Conservation (phyloP, 2,113 vertebrate species). For the Bettongia penicillata region DNA sequence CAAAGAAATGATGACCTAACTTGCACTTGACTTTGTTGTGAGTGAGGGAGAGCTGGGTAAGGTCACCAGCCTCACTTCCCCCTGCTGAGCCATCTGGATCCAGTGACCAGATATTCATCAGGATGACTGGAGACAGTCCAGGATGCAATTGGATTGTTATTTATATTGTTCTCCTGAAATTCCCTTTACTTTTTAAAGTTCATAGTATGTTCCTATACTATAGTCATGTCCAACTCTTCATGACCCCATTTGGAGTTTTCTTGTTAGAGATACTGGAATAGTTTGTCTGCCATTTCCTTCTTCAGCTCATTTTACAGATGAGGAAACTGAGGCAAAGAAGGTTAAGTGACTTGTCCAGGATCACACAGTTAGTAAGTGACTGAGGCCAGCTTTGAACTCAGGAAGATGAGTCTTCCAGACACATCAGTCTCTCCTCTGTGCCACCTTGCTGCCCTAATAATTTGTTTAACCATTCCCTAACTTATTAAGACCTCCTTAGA, state of each 20-base stretch:
- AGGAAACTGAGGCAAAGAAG: background rate
- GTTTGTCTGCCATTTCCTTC: background rate
- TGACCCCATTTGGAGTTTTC: background rate
- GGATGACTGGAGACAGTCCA: no score
- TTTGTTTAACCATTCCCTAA: background rate
- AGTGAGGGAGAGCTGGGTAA: no score
- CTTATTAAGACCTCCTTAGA: background rate
- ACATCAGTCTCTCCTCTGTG: background rate
- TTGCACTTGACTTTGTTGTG: no score
- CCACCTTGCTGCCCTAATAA: background rate
- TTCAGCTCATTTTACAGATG: background rate
- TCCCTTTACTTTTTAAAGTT: background rate
- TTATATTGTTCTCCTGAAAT: no score
- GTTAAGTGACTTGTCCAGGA: background rate
- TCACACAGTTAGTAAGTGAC: background rate
- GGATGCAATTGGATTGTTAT: no score
- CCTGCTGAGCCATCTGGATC: no score
- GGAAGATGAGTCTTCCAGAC: background rate
- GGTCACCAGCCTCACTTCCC: no score
- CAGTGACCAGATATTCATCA: no score
- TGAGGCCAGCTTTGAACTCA: background rate
- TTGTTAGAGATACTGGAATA: background rate
- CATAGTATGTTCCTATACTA: background rate
- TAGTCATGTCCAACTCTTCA: background rate
- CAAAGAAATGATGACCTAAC: no score